phyloP scores from a whole-genome alignment of 2,888 invertebrate species.

The Rhorus exstirpatorius region DNA sequence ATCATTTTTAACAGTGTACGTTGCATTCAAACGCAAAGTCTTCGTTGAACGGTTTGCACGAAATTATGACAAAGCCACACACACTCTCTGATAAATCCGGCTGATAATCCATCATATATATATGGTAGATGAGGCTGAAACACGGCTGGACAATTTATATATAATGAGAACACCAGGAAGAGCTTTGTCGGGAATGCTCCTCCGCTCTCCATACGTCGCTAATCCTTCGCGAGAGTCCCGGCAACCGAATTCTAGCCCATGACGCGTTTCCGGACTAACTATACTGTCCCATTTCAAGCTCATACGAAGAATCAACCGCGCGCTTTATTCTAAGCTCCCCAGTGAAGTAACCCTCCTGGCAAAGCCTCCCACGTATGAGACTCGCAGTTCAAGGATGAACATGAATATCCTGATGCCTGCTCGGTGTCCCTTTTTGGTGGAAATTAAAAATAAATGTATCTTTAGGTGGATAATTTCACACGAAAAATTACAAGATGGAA shows the following conservation, averaged over 20 bases:
- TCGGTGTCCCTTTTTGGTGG: neutral
- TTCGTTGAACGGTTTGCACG: slow-evolving; percentile 61
- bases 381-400: neutral
- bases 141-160: slow-evolving; percentile 15
- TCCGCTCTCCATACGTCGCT: slow-evolving; percentile 36
- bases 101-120: slow-evolving; percentile 80
- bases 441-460: too few relatives aligned
- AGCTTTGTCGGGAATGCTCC: slow-evolving; percentile 54
- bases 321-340: slow-evolving; percentile 56
- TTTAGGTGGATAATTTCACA: too few relatives aligned
- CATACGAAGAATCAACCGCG: slow-evolving; percentile 44
- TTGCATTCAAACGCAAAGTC: neutral
- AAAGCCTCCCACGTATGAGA: slow-evolving; percentile 29
- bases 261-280: slow-evolving; percentile 63
- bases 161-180: slow-evolving; percentile 22
- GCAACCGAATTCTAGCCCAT: slow-evolving; percentile 24
- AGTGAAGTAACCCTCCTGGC: slow-evolving; percentile 40
- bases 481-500: too few relatives aligned
- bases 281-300: slow-evolving; percentile 36
- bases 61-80: slow-evolving; percentile 75
- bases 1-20: too few relatives aligned
- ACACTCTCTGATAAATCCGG: slow-evolving; percentile 78
- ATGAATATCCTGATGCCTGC: neutral
- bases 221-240: slow-evolving; percentile 57
- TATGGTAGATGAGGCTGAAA: slow-evolving; percentile 35